These are phyloP conservation scores for Listrodromus nycthemerus DNA, from an alignment of 2,888 invertebrate species.

Conservation along the genomic window DNA sequence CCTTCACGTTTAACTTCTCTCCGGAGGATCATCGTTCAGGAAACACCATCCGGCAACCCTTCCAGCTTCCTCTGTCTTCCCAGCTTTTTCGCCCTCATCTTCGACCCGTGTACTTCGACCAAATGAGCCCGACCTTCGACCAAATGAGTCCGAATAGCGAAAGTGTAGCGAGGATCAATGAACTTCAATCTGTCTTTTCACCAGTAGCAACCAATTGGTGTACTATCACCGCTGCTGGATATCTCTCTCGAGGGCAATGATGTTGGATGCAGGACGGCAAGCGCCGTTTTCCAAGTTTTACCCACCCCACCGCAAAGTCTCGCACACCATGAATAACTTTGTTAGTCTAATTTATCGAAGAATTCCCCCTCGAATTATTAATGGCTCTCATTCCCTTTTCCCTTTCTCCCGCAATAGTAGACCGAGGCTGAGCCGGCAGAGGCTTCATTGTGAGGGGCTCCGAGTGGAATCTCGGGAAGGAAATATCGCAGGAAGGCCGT, in stretches of 20 bases:
- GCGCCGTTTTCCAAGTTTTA: constrained; percentile 24
- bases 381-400: constrained; percentile 70
- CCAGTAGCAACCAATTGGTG: constrained; percentile 11
- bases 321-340: constrained; percentile 76
- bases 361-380: constrained; percentile 78
- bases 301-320: constrained; percentile 26
- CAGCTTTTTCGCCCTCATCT: constrained; percentile 11
- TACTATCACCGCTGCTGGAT: not conserved
- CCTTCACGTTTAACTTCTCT: constrained; percentile 65
- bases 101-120: constrained; percentile 17
- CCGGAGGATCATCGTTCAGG: constrained; percentile 73
- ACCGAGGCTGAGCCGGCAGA: constrained; percentile 49
- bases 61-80: constrained; percentile 56
- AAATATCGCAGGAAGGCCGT: constrained; percentile 42
- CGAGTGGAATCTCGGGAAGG: constrained; percentile 28
- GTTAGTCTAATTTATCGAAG: constrained; percentile 80
- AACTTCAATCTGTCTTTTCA: constrained; percentile 32
- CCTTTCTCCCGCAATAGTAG: constrained; percentile 15
- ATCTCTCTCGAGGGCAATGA: constrained; percentile 58
- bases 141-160: not conserved
- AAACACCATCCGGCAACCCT: constrained; percentile 56
- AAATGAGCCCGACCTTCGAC: constrained; percentile 65
- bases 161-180: constrained; percentile 9
- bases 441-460: constrained; percentile 40
- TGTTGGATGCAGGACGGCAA: constrained; percentile 52